phyloP scores from a whole-genome alignment of 2,113 vertebrate genomes.

The Mustela nigripes region DNA sequence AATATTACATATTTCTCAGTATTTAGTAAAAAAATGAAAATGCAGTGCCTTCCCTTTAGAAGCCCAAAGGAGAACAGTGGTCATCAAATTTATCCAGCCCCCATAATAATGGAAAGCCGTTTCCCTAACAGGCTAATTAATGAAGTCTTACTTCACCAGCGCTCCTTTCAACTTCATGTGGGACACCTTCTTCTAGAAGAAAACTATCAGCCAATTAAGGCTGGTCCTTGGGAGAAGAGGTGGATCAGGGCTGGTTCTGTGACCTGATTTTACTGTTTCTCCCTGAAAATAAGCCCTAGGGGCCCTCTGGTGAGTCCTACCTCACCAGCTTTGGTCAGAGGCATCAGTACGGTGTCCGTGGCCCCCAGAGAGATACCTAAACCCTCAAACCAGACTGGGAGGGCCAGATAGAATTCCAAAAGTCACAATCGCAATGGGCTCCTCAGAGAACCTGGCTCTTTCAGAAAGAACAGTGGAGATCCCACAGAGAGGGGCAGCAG shows the following conservation, averaged over 20 bases:
- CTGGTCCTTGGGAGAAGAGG: slow-evolving; percentile 14
- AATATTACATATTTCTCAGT: background rate
- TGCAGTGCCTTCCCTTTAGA: background rate
- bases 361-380: background rate
- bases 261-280: background rate
- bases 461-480: background rate
- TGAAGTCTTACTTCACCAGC: background rate
- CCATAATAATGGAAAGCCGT: background rate
- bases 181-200: background rate
- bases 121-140: slow-evolving; percentile 24
- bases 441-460: background rate
- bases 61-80: background rate
- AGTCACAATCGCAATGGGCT: background rate
- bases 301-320: background rate
- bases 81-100: background rate
- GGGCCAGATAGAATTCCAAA: background rate
- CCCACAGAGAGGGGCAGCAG: background rate
- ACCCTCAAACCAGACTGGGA: background rate
- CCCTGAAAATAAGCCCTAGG: background rate
- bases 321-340: background rate
- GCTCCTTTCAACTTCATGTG: background rate
- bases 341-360: background rate
- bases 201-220: background rate
- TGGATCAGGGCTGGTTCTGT: background rate
- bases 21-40: background rate